Conservation (phyloP, 2,888 invertebrate species). For the Drosophila algonquin region DNA sequence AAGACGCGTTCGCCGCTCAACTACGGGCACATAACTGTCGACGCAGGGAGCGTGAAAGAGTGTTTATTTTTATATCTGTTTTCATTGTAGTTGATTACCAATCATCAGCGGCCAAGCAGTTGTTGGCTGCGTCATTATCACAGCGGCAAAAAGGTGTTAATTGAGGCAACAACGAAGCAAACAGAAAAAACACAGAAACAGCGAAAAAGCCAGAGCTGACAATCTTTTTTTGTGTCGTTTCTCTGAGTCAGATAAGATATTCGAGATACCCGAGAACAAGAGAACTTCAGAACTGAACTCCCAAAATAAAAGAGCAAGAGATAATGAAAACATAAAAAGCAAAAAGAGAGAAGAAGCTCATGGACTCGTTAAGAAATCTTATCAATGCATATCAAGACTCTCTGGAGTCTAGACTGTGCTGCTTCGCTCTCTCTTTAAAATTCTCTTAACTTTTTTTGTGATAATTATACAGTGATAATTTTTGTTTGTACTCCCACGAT, state of each 20-base stretch:
- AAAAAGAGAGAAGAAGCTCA: not conserved
- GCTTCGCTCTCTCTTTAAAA: not conserved
- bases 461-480: not conserved
- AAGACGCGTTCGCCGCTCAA: slow-evolving; percentile 52
- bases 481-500: not conserved
- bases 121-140: slow-evolving; percentile 68
- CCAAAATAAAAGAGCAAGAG: slow-evolving; percentile 27
- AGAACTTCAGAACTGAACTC: slow-evolving; percentile 22
- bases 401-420: not conserved
- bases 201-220: slow-evolving; percentile 32
- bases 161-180: slow-evolving; percentile 51
- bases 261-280: slow-evolving; percentile 16
- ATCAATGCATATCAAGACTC: not conserved
- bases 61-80: slow-evolving; percentile 9
- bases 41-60: slow-evolving; percentile 22
- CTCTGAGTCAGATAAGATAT: slow-evolving; percentile 73
- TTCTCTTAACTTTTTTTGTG: not conserved
- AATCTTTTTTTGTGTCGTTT: slow-evolving; percentile 46
- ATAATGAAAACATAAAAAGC: not conserved
- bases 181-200: slow-evolving; percentile 26
- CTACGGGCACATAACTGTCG: slow-evolving; percentile 20
- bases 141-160: slow-evolving; percentile 70
- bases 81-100: slow-evolving; percentile 45
- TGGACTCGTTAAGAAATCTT: not conserved
- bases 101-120: slow-evolving; percentile 35